Conservation (phyloP, 2,113 vertebrate species). For the Sander vitreus region DNA sequence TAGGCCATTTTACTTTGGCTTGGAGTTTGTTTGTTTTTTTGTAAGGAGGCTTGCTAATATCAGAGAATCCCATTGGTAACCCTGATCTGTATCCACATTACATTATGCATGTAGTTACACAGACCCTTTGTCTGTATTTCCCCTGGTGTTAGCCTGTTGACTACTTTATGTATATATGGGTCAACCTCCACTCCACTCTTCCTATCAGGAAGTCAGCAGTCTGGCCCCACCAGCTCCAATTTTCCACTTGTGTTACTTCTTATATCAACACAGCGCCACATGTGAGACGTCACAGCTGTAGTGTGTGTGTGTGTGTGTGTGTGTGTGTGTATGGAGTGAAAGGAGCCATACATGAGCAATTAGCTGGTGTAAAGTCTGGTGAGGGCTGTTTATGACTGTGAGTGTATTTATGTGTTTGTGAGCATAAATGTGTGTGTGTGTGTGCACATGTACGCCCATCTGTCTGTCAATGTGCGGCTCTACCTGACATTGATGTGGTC, state of each 20-base stretch:
- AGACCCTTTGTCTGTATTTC: conserved; percentile 52
- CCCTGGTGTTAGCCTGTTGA: conserved; percentile 39
- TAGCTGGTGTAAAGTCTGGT: conserved; percentile 72
- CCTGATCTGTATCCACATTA: conserved; percentile 10
- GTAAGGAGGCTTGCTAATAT: neutral
- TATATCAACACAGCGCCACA: conserved; percentile 82
- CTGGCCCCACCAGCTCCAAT: conserved; percentile 77
- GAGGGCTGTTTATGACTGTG: conserved; percentile 59
- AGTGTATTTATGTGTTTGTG: conserved; percentile 49
- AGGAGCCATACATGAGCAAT: conserved; percentile 79
- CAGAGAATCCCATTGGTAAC: neutral
- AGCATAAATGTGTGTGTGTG: conserved; percentile 17
- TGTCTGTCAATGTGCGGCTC: conserved; percentile 43
- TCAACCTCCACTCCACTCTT: conserved; percentile 68
- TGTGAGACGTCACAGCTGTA: conserved; percentile 79
- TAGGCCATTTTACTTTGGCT: neutral
- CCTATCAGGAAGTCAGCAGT: conserved; percentile 80
- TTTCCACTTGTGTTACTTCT: conserved; percentile 83
- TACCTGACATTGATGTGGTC: conserved; percentile 67
- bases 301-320: conserved; percentile 14
- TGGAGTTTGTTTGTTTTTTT: neutral
- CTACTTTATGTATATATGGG: conserved; percentile 58
- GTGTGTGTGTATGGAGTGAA: conserved; percentile 58
- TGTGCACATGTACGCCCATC: conserved; percentile 24
- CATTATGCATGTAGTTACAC: conserved; percentile 41